Evolutionary conservation across 2,113 vertebrate genomes (phyloP).

Genomic region (Cairina moschata): DNA sequence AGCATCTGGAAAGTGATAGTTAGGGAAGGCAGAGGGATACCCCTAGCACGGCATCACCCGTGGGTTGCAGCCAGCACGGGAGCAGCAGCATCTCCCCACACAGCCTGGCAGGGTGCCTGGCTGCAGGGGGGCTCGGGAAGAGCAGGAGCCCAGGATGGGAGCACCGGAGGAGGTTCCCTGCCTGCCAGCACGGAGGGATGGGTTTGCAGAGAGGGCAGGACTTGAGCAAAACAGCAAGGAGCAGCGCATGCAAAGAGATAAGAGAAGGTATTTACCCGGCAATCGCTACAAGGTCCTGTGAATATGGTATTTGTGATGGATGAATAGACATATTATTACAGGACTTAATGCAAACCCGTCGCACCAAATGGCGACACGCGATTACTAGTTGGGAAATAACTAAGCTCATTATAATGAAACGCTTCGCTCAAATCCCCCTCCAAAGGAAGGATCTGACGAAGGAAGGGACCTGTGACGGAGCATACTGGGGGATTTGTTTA

Average conservation of each 20-base stretch:
- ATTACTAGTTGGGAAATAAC: conserved; percentile 3
- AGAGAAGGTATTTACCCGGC: conserved; percentile 46
- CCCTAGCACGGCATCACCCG: neutral
- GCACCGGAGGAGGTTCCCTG: neutral
- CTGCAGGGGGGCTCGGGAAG: neutral
- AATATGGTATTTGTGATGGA: conserved; percentile 44
- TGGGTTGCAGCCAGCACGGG: neutral
- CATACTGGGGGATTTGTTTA: conserved; percentile 56
- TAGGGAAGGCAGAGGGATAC: neutral
- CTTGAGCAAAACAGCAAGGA: conserved; percentile 7
- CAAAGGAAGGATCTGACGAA: conserved; percentile 7
- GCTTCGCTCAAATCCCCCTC: conserved; percentile 18
- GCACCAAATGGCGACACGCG: conserved; percentile 2
- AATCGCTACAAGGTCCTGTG: neutral
- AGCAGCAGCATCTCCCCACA: neutral
- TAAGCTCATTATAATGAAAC: conserved; percentile 6
- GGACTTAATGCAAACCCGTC: conserved; percentile 8
- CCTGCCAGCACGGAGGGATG: neutral
- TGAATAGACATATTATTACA: conserved; percentile 1
- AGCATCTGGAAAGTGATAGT: rapidly evolving
- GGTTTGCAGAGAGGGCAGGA: neutral
- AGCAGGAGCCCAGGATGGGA: neutral
- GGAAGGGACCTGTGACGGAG: conserved; percentile 8
- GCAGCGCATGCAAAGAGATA: neutral
- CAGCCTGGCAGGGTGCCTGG: neutral